phyloP scores from a whole-genome alignment of 92 coral and sea anemone genomes.

The Heliopora coerulea region DNA sequence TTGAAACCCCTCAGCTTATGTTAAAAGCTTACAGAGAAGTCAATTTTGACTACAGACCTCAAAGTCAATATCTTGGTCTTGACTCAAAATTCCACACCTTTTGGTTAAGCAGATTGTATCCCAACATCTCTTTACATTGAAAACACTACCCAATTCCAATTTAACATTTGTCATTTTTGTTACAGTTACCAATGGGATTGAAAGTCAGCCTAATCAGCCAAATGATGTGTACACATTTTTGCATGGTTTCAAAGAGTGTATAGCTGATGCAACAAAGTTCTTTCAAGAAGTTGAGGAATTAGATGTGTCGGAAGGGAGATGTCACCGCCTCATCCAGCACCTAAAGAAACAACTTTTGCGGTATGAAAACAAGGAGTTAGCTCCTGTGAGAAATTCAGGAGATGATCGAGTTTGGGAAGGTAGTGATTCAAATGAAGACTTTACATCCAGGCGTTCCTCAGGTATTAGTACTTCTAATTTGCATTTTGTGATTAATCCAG shows the following conservation, averaged over 20 bases:
- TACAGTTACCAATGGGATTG: background rate
- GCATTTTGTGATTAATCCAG: too few relatives aligned
- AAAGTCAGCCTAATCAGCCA: background rate
- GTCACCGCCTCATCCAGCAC: constrained; percentile 23
- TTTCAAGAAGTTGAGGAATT: constrained; percentile 30
- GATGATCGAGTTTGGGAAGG: constrained; percentile 11
- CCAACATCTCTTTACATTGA: too few relatives aligned
- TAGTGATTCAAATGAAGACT: background rate
- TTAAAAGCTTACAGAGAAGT: too few relatives aligned
- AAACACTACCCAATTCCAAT: too few relatives aligned
- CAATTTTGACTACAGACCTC: too few relatives aligned
- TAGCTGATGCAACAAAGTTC: constrained; percentile 28
- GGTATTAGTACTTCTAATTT: too few relatives aligned
- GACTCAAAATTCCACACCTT: too few relatives aligned
- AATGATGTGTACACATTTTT: background rate
- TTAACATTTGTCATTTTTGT: background rate
- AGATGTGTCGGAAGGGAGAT: constrained; percentile 32
- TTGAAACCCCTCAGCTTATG: too few relatives aligned
- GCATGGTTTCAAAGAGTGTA: constrained; percentile 22
- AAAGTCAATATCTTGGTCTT: too few relatives aligned
- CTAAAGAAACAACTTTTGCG: constrained; percentile 7
- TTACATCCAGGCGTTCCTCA: too few relatives aligned
- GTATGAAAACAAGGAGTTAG: constrained; percentile 6
- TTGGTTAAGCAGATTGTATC: too few relatives aligned
- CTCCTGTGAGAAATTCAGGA: background rate